Evolutionary conservation across 2,797 vertebrate species (phyloP).

Genomic region (Acanthiza pusilla): DNA sequence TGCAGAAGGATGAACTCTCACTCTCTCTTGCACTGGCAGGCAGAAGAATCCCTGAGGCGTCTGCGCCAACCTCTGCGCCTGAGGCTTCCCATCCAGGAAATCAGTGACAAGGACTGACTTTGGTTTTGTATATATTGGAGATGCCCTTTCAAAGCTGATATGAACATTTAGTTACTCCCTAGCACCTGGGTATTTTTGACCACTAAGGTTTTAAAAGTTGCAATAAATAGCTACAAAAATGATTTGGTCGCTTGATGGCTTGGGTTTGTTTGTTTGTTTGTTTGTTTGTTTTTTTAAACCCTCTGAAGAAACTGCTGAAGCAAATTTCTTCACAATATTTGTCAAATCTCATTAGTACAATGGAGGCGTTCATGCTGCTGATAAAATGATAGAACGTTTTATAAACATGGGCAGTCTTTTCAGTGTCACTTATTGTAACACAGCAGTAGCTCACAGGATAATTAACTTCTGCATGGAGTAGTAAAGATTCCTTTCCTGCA

Average conservation of each 20-base stretch:
- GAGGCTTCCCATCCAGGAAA: constrained; percentile 79
- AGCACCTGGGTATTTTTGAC: constrained; percentile 38
- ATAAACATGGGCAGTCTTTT: background rate
- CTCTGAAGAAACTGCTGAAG: background rate
- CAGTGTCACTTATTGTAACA: background rate
- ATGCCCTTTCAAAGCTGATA: background rate
- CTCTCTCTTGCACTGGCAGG: constrained; percentile 68
- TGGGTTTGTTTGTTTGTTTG: background rate
- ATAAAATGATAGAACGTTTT: background rate
- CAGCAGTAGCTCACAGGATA: background rate
- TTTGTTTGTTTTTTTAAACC: background rate
- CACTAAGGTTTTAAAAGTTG: constrained; percentile 35
- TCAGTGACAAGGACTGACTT: constrained; percentile 74
- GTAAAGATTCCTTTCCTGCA: background rate
- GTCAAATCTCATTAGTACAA: background rate
- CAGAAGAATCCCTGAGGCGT: constrained; percentile 81
- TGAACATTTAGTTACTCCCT: background rate
- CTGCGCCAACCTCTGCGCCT: constrained; percentile 79
- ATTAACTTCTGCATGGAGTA: background rate
- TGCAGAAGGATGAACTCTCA: background rate
- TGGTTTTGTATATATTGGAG: background rate
- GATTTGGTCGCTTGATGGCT: background rate
- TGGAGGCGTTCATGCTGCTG: background rate
- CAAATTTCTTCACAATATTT: background rate
- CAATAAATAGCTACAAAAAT: constrained; percentile 18